Conservation (phyloP, 2,113 vertebrate species). For the Malurus alboscapulatus region DNA sequence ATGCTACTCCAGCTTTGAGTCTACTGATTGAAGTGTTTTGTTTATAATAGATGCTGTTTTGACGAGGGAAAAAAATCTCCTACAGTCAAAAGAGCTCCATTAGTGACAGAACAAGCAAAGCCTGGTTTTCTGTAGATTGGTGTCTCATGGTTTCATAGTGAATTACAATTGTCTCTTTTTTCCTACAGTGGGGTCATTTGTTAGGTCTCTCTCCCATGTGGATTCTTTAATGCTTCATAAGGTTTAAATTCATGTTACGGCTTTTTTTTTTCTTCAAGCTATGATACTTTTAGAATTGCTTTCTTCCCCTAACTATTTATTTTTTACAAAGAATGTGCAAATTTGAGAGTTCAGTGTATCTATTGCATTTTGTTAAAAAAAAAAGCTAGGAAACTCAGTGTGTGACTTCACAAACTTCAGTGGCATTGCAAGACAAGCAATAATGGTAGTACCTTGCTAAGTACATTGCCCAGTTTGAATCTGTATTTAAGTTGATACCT, state of each 20-base stretch:
- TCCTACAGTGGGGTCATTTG: neutral
- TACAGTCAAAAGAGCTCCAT: constrained; percentile 10
- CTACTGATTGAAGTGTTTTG: constrained; percentile 21
- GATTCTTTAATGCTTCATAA: constrained; percentile 43
- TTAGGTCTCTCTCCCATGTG: constrained; percentile 21
- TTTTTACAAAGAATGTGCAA: neutral
- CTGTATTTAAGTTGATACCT: neutral
- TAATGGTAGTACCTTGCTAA: neutral
- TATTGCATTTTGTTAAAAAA: neutral
- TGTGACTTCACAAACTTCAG: neutral
- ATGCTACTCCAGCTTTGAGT: constrained; percentile 22
- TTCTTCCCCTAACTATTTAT: constrained; percentile 14
- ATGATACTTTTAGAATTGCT: neutral
- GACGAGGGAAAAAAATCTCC: neutral
- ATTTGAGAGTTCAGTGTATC: neutral
- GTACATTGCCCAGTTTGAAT: neutral
- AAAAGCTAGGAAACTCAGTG: neutral
- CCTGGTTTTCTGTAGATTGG: neutral
- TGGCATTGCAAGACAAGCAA: neutral
- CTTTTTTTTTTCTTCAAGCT: neutral
- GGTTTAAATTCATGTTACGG: neutral
- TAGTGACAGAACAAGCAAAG: constrained; percentile 21
- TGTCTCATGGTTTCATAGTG: neutral
- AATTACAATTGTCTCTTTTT: constrained; percentile 32
- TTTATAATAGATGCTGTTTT: constrained; percentile 20